Percentiles rank a stretch among this genome's conserved stretches.
phyloP scores from a whole-genome alignment of 2,888 invertebrate genomes.

The Scrobipalpa atriplicella region DNA sequence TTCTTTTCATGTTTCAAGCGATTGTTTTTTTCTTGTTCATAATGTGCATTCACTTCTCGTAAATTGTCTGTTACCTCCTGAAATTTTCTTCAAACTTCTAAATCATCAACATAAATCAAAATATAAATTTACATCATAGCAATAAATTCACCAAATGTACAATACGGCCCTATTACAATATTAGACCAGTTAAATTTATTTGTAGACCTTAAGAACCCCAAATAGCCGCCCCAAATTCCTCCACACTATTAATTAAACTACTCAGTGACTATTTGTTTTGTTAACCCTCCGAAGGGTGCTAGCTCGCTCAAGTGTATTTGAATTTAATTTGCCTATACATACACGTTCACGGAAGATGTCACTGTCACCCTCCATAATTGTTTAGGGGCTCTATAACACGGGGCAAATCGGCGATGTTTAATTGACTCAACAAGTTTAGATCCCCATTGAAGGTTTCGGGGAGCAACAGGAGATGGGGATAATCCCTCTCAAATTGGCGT shows the following conservation, averaged over 20 bases:
- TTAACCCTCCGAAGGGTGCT: conserved; percentile 32
- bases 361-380: conserved; percentile 67
- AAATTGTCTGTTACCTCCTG: not conserved
- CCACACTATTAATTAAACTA: conserved; percentile 18
- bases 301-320: conserved; percentile 45
- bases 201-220: not conserved
- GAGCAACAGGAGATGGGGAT: conserved; percentile 50
- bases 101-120: too few species aligned
- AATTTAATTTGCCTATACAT: conserved; percentile 45
- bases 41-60: not conserved
- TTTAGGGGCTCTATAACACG: conserved; percentile 70
- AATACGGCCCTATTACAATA: not conserved
- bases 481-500: conserved; percentile 33
- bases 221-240: conserved; percentile 24
- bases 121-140: too few species aligned
- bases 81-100: not conserved
- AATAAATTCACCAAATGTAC: not conserved
- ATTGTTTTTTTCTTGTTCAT: not conserved
- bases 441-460: conserved; percentile 58
- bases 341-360: conserved; percentile 63
- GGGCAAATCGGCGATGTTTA: conserved; percentile 48
- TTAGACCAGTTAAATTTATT: not conserved
- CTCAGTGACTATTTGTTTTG: conserved; percentile 34
- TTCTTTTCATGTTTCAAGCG: not conserved
- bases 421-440: conserved; percentile 74